Conservation (phyloP, 2,797 vertebrate species). For the Tragelaphus oryx region DNA sequence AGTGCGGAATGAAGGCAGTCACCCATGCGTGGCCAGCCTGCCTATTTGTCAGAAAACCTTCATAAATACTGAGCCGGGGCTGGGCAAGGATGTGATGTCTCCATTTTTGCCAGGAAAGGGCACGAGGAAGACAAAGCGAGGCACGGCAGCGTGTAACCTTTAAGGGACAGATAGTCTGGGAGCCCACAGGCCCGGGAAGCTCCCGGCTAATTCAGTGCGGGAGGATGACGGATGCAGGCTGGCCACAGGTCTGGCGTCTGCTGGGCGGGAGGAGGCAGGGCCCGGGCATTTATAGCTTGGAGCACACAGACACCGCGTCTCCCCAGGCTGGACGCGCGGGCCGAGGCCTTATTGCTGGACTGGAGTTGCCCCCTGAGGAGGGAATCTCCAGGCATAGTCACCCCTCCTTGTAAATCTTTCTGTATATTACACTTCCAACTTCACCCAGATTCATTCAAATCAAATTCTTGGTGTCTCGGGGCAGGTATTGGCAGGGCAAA, state of each 20-base stretch:
- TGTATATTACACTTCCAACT: background rate
- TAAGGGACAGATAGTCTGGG: conserved; percentile 79
- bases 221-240: conserved; percentile 26
- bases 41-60: conserved; percentile 96
- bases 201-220: conserved; percentile 45
- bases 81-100: conserved; percentile 93
- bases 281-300: background rate
- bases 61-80: conserved; percentile 90
- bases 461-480: background rate
- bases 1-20: conserved; percentile 94
- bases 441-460: background rate
- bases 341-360: background rate
- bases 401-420: background rate
- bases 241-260: background rate
- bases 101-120: conserved; percentile 93
- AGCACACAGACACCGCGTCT: background rate
- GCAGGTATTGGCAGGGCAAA: background rate
- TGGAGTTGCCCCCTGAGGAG: background rate
- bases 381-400: background rate
- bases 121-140: conserved; percentile 87
- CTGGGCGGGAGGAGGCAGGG: background rate
- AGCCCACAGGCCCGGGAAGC: background rate
- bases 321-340: background rate
- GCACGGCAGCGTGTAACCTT: conserved; percentile 80
- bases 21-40: conserved; percentile 91